Evolutionary conservation across 2,797 vertebrate species (phyloP), one percentile per base, ranked within the genome.

Genomic region (Coendou prehensilis): DNA sequence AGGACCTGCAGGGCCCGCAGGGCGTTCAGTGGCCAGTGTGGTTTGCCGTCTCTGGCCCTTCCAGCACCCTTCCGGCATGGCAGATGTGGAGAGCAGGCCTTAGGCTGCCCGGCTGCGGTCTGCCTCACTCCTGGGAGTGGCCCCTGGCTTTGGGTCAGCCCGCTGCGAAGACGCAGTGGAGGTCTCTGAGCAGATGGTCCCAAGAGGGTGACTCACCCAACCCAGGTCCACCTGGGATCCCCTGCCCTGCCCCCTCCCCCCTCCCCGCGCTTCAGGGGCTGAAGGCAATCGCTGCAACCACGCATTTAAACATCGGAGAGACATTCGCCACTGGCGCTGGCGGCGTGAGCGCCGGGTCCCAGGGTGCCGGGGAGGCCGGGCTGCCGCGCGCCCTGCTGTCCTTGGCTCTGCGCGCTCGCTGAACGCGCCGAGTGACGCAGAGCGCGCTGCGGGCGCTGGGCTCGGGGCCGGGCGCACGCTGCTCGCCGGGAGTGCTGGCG

Each of bases 381-480:
- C 8, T 4, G 15, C 88, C 9, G 14, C 1, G 63, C 15, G 15
- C 54, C 23, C 45, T 78, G 26, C 78, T 0, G 1, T 33, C 47
- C 76, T 50, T 41, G 8, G 59, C 26, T 9, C 6, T 1, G 69
- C 22, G 13, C 54, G 3, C 41, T 37, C 71, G 33, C 84, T 2
- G 1, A 17, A 23, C 14, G 28, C 45, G n/a, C 15, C 33, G 13
- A 47, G 80, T 97, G 96, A 96, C 95, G 94, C 97, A 95, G 89
- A 76, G 88, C 87, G 87, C 73, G 81, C 88, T 17, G 83, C 89
- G 33, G 76, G 63, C 59, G 76, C 47, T 64, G 18, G 15, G 73
- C 0, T 28, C 18, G 6, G 69, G 0, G 79, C 11, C 2, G 7
- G 56, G 15, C 4, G 17, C 71, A 22, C 18, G 45, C 26, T 18